Conservation (phyloP, 2,113 vertebrate genomes). For the Lepus timidus region DNA sequence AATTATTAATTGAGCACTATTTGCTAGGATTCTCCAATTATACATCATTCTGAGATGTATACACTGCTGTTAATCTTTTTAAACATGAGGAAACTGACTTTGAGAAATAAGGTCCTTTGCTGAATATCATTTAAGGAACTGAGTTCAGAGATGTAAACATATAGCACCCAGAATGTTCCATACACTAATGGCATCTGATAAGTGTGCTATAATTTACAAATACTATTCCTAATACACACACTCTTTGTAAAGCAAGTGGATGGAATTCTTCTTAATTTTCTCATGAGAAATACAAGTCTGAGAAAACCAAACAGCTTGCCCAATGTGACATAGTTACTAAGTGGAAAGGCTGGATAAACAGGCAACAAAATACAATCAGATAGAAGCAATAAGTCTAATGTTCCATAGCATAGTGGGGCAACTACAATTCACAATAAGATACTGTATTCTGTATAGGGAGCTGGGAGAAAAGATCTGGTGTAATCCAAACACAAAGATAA, state of each 20-base stretch:
- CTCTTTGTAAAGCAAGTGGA: not conserved
- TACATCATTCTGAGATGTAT: not conserved
- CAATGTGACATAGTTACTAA: not conserved
- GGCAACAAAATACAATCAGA: too few relatives aligned
- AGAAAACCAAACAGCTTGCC: not conserved
- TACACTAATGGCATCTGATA: not conserved
- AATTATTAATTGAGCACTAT: not conserved
- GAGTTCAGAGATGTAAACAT: not conserved
- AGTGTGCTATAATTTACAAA: not conserved
- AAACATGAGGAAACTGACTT: not conserved
- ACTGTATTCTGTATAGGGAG: too few relatives aligned
- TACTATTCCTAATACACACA: not conserved
- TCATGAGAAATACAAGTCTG: not conserved
- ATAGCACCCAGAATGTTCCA: fast-evolving
- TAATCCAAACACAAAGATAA: too few relatives aligned
- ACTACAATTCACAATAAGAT: too few relatives aligned
- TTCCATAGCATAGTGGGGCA: too few relatives aligned
- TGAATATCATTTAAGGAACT: not conserved
- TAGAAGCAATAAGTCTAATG: too few relatives aligned
- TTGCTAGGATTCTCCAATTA: not conserved
- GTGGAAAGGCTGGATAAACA: too few relatives aligned
- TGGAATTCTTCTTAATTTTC: not conserved
- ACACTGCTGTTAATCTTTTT: not conserved
- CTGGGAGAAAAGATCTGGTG: too few relatives aligned
- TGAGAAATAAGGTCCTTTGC: not conserved